Base-by-base conservation (phyloP, 1,140 invertebrate species). In the Panagrolaimus sp. region DNA sequence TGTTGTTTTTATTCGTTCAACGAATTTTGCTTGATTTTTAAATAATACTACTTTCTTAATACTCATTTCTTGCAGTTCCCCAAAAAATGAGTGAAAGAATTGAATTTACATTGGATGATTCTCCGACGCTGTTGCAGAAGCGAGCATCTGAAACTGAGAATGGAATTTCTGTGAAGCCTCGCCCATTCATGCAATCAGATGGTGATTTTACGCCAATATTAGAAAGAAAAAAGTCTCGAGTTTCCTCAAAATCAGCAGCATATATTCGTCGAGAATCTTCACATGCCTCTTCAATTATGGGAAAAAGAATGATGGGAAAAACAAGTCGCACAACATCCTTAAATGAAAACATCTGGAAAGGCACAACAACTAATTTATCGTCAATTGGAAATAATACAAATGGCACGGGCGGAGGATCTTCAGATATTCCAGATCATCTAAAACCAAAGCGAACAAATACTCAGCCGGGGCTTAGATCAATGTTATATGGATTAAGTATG, bases 361-460 rank as follows among this genome's bases (percentile, higher is more conserved):
- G 52, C 15, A 58, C 52, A 58, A 58, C 17, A 8, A 21, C 4
- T 21, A 58, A 58, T 21, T 17, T 12, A 17, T 12, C n/a, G 1
- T 38, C 32, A 38, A 38, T 7, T 38, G 32, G 32, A 4, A 38
- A 38, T 7, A 38, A 38, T 38, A 7, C 7, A 2, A 38, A 38
- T 38, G 32, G 32, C 7, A 38, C 7, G 2, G 7, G 32, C 7
- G 32, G 32, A 2, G 7, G 2, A 38, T 38, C 32, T 38, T 2
- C 15, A n/a, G 17, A 21, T 4, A 17, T 58, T 14, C 52, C 52
- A 2, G 52, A 58, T 4, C 52, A 58, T 21, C 17, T 58, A 21
- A 58, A 58, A 17, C 52, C 52, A 12, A 58, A 58, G 17, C 52
- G 52, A 21, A 58, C 52, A 28, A 58, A 58, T 21, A 58, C 52